Evolutionary conservation across 2,888 invertebrate genomes (phyloP).

Genomic region (Amphipoea lucens): DNA sequence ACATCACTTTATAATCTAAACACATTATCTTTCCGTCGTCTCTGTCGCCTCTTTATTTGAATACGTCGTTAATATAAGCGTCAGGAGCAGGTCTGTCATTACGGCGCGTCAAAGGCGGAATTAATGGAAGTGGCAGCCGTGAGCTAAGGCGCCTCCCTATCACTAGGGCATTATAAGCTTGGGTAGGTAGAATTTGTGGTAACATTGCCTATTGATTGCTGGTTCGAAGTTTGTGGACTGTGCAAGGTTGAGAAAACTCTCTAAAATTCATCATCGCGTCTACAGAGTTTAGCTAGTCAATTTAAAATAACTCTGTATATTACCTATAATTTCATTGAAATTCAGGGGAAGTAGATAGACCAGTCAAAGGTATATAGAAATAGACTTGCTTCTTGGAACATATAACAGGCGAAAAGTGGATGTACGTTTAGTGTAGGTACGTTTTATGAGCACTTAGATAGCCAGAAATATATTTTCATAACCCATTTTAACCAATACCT

Average conservation of each 20-base stretch:
- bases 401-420: background rate
- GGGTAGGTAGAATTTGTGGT: conserved; percentile 34
- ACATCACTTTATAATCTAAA: conserved; percentile 37
- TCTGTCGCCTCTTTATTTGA: conserved; percentile 57
- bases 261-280: background rate
- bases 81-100: conserved; percentile 65
- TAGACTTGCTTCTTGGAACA: background rate
- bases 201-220: conserved; percentile 6
- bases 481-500: background rate
- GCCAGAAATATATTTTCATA: conserved; percentile 9
- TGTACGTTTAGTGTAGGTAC: background rate
- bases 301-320: no score
- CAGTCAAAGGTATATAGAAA: background rate
- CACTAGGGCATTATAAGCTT: conserved; percentile 30
- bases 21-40: conserved; percentile 36
- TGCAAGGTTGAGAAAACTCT: background rate
- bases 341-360: background rate
- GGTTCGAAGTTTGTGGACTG: background rate
- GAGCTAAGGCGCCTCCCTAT: conserved; percentile 43
- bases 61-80: conserved; percentile 68
- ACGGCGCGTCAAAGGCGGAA: conserved; percentile 65
- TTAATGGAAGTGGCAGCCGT: conserved; percentile 60
- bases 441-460: background rate
- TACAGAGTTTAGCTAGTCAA: no score
- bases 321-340: background rate